Percentiles rank a stretch among this genome's conserved stretches.
phyloP scores from a whole-genome alignment of 2,113 vertebrate species.

The Phalacrocorax brasilianus region DNA sequence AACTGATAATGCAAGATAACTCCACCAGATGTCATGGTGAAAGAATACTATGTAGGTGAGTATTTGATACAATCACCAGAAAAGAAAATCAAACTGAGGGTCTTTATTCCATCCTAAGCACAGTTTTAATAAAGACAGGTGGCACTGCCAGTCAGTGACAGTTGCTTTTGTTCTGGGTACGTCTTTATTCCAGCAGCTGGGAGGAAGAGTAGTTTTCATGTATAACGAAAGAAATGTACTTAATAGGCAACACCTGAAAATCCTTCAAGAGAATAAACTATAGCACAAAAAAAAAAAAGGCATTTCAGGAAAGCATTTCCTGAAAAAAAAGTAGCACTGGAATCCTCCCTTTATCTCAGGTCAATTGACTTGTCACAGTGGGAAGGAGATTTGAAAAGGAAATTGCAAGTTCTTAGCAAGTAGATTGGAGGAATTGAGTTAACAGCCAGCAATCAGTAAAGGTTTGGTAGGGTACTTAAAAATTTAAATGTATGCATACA shows the following conservation, averaged over 20 bases:
- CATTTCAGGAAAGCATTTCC: slow-evolving; percentile 28
- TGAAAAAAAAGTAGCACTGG: slow-evolving; percentile 11
- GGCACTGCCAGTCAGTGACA: slow-evolving; percentile 34
- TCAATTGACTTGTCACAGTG: slow-evolving; percentile 48
- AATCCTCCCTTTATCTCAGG: slow-evolving; percentile 53
- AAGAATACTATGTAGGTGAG: not conserved
- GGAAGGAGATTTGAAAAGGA: slow-evolving; percentile 48
- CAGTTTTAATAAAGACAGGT: slow-evolving; percentile 57
- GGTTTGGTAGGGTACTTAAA: slow-evolving; percentile 24
- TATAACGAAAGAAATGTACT: slow-evolving; percentile 50
- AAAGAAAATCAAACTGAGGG: not conserved
- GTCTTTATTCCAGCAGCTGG: slow-evolving; percentile 69
- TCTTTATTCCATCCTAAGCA: slow-evolving; percentile 25
- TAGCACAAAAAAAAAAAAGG: slow-evolving; percentile 10
- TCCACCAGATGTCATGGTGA: not conserved
- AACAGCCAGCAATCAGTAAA: slow-evolving; percentile 43
- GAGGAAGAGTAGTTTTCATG: slow-evolving; percentile 37
- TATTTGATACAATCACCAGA: not conserved
- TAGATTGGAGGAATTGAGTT: slow-evolving; percentile 30
- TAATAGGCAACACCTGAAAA: slow-evolving; percentile 61
- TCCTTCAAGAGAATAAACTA: slow-evolving; percentile 18
- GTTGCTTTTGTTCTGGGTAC: slow-evolving; percentile 23
- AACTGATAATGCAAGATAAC: not conserved
- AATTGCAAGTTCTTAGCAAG: slow-evolving; percentile 59
- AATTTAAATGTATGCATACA: not conserved